Percentiles rank a stretch among this genome's conserved stretches.
Conservation (phyloP, 92 coral and sea anemone genomes). For the Heliopora coerulea region DNA sequence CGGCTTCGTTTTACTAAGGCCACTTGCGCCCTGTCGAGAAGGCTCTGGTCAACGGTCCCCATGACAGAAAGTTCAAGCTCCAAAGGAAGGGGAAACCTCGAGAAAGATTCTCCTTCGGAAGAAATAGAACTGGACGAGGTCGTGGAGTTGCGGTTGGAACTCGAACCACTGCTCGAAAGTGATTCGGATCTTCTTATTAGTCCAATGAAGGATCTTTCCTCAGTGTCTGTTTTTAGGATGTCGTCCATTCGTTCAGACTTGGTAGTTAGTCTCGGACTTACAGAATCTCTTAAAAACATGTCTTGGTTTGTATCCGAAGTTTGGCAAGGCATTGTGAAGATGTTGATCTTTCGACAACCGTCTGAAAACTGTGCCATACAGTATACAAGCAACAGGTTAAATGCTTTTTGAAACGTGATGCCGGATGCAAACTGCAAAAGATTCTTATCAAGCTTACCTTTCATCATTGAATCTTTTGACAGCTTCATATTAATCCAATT, state of each 20-base stretch:
- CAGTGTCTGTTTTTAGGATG: neutral
- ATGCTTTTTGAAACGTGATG: neutral
- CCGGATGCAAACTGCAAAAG: neutral
- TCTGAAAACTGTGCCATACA: neutral
- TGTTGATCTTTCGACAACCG: conserved; percentile 10
- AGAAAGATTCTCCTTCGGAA: neutral
- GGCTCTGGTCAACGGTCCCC: conserved; percentile 35
- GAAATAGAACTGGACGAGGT: conserved; percentile 19
- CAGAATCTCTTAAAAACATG: neutral
- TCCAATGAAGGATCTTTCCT: neutral
- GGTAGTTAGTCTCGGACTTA: neutral
- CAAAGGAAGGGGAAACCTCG: conserved; percentile 11
- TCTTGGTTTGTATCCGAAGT: neutral
- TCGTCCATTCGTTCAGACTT: neutral
- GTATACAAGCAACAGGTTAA: neutral
- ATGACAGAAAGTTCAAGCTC: conserved; percentile 31
- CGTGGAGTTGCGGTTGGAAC: conserved; percentile 23
- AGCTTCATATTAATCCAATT: neutral
- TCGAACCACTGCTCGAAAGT: conserved; percentile 7
- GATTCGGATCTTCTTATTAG: neutral
- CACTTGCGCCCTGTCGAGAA: conserved; percentile 38
- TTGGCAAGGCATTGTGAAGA: neutral
- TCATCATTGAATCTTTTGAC: neutral
- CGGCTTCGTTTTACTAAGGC: conserved; percentile 21
- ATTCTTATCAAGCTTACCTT: neutral